Percentiles rank a stretch among this genome's conserved stretches.
Conservation (phyloP, 2,113 vertebrate genomes). For the Anhinga anhinga region DNA sequence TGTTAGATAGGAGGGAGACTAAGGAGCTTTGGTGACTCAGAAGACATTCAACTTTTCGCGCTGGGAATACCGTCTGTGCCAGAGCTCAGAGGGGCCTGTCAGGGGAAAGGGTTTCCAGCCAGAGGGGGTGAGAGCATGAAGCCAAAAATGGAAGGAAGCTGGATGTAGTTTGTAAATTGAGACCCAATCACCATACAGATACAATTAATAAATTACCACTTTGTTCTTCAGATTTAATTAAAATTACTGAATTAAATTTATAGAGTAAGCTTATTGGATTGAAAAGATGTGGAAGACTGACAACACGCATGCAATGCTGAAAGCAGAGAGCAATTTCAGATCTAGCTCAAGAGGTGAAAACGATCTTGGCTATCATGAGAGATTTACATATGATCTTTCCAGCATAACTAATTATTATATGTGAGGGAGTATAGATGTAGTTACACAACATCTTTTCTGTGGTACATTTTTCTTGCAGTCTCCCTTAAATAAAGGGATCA, state of each 20-base stretch:
- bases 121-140: background rate
- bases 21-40: background rate
- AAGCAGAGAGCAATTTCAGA: background rate
- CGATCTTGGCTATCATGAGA: background rate
- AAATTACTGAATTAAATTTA: background rate
- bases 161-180: background rate
- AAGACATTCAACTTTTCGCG: background rate
- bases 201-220: background rate
- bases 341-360: background rate
- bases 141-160: background rate
- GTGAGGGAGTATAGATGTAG: background rate
- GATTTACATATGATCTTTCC: background rate
- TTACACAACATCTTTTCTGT: background rate
- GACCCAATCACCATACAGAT: background rate
- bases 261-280: background rate
- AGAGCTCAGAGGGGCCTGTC: background rate
- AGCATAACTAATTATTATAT: background rate
- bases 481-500: background rate
- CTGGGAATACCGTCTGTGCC: background rate
- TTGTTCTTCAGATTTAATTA: conserved; percentile 14
- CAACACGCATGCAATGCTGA: background rate
- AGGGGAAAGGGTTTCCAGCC: background rate
- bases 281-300: background rate
- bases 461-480: background rate
- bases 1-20: background rate